These are phyloP conservation scores for Athene cunicularia DNA, from an alignment of 2,113 vertebrate genomes.

Conservation along the genomic window DNA sequence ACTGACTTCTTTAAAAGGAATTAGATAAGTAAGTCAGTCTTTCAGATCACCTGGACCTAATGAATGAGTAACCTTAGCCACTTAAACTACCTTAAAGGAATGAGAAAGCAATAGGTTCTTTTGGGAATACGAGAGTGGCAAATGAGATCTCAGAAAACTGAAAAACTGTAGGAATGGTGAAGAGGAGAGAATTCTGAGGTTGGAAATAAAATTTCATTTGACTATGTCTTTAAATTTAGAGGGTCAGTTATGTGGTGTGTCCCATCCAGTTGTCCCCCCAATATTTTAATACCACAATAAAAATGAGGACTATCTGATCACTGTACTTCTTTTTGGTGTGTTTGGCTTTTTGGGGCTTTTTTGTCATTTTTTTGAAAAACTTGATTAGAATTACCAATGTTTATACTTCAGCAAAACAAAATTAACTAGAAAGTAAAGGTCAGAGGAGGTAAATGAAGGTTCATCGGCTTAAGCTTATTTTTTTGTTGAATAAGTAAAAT, in stretches of 20 bases:
- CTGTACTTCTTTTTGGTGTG: too few species aligned
- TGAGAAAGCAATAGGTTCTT: background rate
- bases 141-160: background rate
- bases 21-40: background rate
- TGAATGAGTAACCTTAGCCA: background rate
- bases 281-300: background rate
- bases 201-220: background rate
- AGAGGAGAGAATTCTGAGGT: background rate
- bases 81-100: background rate
- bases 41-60: background rate
- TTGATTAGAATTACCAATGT: background rate
- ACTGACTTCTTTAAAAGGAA: background rate
- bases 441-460: background rate
- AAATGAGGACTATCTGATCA: background rate
- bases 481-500: slow-evolving; percentile 1
- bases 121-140: background rate
- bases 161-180: background rate
- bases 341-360: background rate
- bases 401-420: background rate
- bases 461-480: background rate
- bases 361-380: background rate
- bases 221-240: background rate
- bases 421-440: background rate
- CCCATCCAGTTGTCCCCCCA: too few species aligned
- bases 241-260: background rate